Base-by-base conservation (phyloP, 2,888 invertebrate genomes). In the Eupithecia subfuscata region DNA sequence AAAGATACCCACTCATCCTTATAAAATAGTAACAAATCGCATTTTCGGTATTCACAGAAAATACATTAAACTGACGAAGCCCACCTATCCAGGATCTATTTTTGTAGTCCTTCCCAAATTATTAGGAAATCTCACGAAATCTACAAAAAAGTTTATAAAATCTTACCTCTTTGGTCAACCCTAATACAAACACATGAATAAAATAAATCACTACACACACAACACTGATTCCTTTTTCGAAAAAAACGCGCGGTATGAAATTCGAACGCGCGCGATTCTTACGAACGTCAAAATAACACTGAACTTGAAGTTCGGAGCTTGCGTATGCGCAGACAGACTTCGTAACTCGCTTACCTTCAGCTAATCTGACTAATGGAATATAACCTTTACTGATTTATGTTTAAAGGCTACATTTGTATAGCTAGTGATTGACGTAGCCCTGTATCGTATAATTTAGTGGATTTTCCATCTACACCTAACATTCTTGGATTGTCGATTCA, bases 271-370 rank as follows among this genome's bases (percentile, higher is more conserved):
- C 82, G 83, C 88, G 90, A 87, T 77, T 82, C 76, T 80, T 69
- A 74, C 85, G 87, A 87, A 85, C 84, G 88, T 82, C 88, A 82
- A 79, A 81, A 81, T 91, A 92, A 89, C 92, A 92, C 92, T 92
- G 92, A 92, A 92, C 92, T 92, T 92, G 91, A 87, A 68, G 64
- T 37, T 40, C 30, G 43, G 52, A 83, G 83, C 82, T 78, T 84
- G 84, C 87, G 84, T 84, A 84, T 82, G 90, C 89, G 90, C 85
- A 85, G 83, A 78, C 80, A 22, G n/a, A 25, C 83, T 82, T 78
- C 78, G 80, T 76, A 82, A 79, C 86, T 84, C 84, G 89, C 81
- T 91, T 83, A 84, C 91, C 90, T 91, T 91, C 88, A 79, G 81
- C 16, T 14, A 72, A 43, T 60, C 60, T 65, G 40, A 56, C 40